Percentiles rank a stretch among this genome's conserved stretches.
Evolutionary conservation across 2,888 invertebrate species (phyloP).

Genomic region (Teleogryllus oceanicus): DNA sequence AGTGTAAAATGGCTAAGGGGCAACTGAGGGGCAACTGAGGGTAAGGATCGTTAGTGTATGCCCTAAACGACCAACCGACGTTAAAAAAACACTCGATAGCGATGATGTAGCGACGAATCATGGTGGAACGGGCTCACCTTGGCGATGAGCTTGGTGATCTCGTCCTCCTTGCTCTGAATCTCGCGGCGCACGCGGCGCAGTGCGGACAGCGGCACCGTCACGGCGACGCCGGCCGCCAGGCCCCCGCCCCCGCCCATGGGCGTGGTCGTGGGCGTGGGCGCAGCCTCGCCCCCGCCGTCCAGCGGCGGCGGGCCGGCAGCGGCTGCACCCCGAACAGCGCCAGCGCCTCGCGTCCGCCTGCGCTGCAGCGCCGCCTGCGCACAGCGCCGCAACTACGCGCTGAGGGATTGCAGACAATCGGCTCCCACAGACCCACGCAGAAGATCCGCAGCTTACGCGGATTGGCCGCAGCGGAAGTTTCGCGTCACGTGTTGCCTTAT

Average conservation of each 20-base stretch:
- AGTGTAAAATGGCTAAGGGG: too few relatives aligned
- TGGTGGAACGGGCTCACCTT: not conserved
- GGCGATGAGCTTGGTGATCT: not conserved
- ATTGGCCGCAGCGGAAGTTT: too few relatives aligned
- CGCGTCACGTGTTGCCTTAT: too few relatives aligned
- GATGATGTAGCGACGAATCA: too few relatives aligned
- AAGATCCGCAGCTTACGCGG: too few relatives aligned
- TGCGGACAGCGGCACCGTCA: not conserved
- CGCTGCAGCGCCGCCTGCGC: not conserved
- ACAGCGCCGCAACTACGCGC: not conserved
- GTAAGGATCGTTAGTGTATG: too few relatives aligned
- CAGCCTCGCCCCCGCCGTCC: not conserved
- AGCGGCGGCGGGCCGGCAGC: not conserved
- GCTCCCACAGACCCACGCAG: too few relatives aligned
- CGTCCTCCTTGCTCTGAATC: not conserved
- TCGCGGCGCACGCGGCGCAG: not conserved
- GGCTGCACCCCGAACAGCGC: conserved; percentile 1
- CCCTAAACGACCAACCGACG: too few relatives aligned
- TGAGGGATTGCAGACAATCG: too few relatives aligned
- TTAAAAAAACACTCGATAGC: too few relatives aligned
- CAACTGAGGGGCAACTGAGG: too few relatives aligned
- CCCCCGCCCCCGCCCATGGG: not conserved
- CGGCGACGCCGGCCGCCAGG: not conserved
- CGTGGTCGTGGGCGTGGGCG: not conserved
- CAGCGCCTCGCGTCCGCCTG: not conserved